A percentile compares a stretch with the other conserved stretches of the same genome.
These are phyloP conservation scores for Cerceris ruficornis DNA, from an alignment of 2,888 invertebrate genomes.

Conservation along the genomic window DNA sequence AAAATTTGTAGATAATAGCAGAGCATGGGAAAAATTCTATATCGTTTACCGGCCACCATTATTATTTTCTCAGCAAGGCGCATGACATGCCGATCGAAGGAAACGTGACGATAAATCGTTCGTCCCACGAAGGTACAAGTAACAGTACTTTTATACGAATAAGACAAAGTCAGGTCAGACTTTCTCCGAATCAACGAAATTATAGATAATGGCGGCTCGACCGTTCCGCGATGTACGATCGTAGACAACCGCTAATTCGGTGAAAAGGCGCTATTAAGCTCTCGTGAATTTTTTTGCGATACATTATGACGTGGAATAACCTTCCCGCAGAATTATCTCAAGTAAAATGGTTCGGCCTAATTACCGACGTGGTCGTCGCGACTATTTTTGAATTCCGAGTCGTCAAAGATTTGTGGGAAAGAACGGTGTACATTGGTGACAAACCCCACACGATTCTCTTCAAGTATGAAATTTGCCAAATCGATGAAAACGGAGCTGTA, in stretches of 20 bases:
- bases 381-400: conserved; percentile 63
- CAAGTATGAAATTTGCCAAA: conserved; percentile 71
- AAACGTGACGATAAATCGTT: conserved; percentile 69
- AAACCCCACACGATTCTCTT: conserved; percentile 67
- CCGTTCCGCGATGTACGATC: conserved; percentile 2
- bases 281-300: neutral
- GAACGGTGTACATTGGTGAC: conserved; percentile 62
- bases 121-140: conserved; percentile 68
- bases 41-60: conserved; percentile 60
- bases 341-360: conserved; percentile 73
- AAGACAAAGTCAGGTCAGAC: conserved; percentile 23
- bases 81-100: conserved; percentile 53
- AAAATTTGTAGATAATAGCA: conserved; percentile 39
- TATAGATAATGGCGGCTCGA: conserved; percentile 42
- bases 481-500: conserved; percentile 59
- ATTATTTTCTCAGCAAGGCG: conserved; percentile 61
- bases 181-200: conserved; percentile 44
- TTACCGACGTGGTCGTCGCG: conserved; percentile 64
- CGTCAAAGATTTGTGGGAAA: conserved; percentile 46
- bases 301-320: neutral
- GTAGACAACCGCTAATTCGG: conserved; percentile 1
- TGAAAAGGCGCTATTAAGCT: neutral
- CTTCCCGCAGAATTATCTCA: conserved; percentile 60
- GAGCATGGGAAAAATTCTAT: conserved; percentile 47
- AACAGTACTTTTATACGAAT: conserved; percentile 35